A percentile compares a stretch with the other conserved stretches of the same genome.
Evolutionary conservation across 2,797 vertebrate species (phyloP).

Genomic region (Caiman crocodilus): DNA sequence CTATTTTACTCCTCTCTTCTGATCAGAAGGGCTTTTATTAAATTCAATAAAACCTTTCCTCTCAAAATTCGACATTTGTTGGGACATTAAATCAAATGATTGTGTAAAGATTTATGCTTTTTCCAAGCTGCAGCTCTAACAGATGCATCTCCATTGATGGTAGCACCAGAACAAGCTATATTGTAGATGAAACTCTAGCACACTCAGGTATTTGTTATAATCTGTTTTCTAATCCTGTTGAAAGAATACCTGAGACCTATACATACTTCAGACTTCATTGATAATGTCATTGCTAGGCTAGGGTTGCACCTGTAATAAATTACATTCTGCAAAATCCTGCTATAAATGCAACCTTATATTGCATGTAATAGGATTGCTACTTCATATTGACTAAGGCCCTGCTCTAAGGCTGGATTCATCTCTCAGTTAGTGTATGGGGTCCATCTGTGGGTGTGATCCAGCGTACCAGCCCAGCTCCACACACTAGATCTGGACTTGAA

Average conservation of each 20-base stretch:
- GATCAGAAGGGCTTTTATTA: neutral
- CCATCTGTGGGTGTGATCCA: no score
- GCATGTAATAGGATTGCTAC: neutral
- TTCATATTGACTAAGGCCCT: no score
- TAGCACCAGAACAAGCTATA: neutral
- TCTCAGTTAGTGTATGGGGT: no score
- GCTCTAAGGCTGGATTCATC: no score
- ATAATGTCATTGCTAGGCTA: neutral
- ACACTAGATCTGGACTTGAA: no score
- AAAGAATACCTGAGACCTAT: neutral
- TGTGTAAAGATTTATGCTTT: neutral
- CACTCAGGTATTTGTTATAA: neutral
- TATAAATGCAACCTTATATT: neutral
- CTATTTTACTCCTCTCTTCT: neutral
- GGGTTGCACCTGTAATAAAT: neutral
- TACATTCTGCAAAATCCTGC: neutral
- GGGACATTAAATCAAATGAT: neutral
- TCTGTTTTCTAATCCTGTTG: neutral
- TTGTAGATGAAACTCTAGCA: neutral
- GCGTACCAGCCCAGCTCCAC: no score
- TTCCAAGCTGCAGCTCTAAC: neutral
- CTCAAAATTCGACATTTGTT: neutral
- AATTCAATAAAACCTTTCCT: neutral
- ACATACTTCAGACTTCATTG: neutral
- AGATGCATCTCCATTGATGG: neutral